Percentiles rank a stretch among this genome's conserved stretches.
phyloP scores from a whole-genome alignment of 2,113 vertebrate species.

The Melanostigma gelatinosum region DNA sequence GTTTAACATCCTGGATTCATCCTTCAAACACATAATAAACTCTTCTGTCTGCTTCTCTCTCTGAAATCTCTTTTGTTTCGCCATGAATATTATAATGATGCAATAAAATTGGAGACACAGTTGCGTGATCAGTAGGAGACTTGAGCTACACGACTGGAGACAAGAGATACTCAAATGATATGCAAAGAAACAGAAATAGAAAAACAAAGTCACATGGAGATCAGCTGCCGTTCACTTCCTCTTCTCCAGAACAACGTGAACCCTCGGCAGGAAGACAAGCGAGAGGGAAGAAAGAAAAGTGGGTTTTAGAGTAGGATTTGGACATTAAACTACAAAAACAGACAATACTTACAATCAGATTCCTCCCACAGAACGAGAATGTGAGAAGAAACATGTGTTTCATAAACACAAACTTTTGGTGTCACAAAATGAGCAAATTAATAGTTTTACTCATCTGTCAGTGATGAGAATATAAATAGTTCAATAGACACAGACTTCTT shows the following conservation, averaged over 20 bases:
- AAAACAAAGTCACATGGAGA: constrained; percentile 33
- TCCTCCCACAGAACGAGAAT: too few species aligned
- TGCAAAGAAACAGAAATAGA: constrained; percentile 44
- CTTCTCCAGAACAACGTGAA: constrained; percentile 2
- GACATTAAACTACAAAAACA: neutral
- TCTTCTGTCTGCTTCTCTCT: neutral
- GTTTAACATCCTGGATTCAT: neutral
- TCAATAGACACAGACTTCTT: too few species aligned
- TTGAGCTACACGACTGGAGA: neutral
- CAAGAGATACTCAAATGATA: constrained; percentile 41
- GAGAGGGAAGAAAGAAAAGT: neutral
- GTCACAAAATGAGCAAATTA: too few species aligned
- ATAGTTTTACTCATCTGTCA: neutral
- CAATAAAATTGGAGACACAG: too few species aligned
- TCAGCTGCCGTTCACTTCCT: constrained; percentile 41
- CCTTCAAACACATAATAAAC: neutral
- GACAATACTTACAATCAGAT: neutral
- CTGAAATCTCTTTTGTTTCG: too few species aligned
- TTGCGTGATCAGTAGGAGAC: neutral
- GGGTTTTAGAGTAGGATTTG: neutral
- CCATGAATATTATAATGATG: too few species aligned
- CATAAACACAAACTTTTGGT: neutral
- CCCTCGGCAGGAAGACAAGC: constrained; percentile 6
- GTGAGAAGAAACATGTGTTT: too few species aligned
- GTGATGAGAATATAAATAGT: too few species aligned